Evolutionary conservation across 2,888 invertebrate species (phyloP).

Genomic region (Napeogenes sylphis): DNA sequence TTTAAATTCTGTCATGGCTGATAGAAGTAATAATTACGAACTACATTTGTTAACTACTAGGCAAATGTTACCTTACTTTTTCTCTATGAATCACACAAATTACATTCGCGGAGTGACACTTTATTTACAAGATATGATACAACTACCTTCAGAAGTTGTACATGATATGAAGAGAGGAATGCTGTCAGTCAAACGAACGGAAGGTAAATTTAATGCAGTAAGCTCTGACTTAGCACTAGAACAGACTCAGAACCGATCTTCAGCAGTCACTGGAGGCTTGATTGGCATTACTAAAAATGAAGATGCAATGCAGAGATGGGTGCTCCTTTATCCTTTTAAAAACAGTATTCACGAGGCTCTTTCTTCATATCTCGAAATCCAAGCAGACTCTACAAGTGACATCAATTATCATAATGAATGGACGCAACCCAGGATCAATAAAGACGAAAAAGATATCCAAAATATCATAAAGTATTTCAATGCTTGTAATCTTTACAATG

Average conservation of each 20-base stretch:
- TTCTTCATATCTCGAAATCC: conserved; percentile 1
- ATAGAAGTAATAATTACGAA: conserved; percentile 2
- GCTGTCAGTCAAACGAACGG: conserved; percentile 1
- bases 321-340: conserved; percentile 4
- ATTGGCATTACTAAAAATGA: conserved; percentile 4
- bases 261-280: conserved; percentile 1
- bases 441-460: conserved; percentile 1
- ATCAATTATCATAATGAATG: conserved; percentile 3
- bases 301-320: conserved; percentile 1
- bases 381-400: conserved; percentile 4
- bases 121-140: conserved; percentile 6
- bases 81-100: conserved; percentile 5
- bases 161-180: background rate
- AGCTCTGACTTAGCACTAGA: conserved; percentile 2
- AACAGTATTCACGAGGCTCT: conserved; percentile 1
- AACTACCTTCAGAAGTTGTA: background rate
- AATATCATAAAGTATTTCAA: conserved; percentile 6
- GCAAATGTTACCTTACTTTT: conserved; percentile 4
- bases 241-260: conserved; percentile 6
- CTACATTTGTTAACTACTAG: conserved; percentile 4
- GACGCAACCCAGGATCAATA: conserved; percentile 3
- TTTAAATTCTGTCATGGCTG: conserved; percentile 1
- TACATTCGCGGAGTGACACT: conserved; percentile 6
- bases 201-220: conserved; percentile 1
- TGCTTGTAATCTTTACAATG: too few species aligned